Percentiles rank a stretch among this genome's conserved stretches.
phyloP scores from a whole-genome alignment of 1,140 invertebrate genomes.

The Sinella curviseta region DNA sequence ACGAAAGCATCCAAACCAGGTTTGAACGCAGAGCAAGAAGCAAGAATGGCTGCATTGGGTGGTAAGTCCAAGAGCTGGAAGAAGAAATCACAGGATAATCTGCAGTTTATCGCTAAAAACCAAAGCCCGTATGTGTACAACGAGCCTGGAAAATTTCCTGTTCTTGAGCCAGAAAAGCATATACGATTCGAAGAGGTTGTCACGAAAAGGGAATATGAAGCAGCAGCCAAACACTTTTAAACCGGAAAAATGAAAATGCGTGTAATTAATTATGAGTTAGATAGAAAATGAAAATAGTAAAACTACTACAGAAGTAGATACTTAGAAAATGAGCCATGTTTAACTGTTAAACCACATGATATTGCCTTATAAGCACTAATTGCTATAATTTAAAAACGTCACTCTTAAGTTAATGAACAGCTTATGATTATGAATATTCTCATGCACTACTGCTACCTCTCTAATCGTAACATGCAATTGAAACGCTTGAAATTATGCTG shows the following conservation, averaged over 20 bases:
- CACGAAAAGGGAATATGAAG: slow-evolving; percentile 39
- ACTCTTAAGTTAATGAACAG: too few species aligned
- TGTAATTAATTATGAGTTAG: background rate
- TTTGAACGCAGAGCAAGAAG: background rate
- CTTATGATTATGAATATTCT: too few species aligned
- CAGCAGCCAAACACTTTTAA: slow-evolving; percentile 32
- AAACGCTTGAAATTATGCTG: too few species aligned
- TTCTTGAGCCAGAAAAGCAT: slow-evolving; percentile 26
- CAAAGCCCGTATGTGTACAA: slow-evolving; percentile 10
- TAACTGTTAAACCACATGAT: too few species aligned
- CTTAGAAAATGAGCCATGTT: too few species aligned
- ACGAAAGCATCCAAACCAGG: too few species aligned
- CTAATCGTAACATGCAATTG: too few species aligned
- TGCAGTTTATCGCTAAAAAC: slow-evolving; percentile 23
- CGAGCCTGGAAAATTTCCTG: slow-evolving; percentile 36
- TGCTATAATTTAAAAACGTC: too few species aligned
- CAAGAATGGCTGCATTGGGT: background rate
- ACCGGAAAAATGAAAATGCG: background rate
- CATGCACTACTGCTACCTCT: too few species aligned
- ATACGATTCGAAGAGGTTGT: slow-evolving; percentile 40
- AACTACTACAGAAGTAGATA: too few species aligned
- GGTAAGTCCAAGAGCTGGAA: background rate
- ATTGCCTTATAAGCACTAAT: too few species aligned
- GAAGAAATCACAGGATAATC: slow-evolving; percentile 3
- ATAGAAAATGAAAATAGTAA: background rate